Base-by-base conservation (phyloP, 2,113 vertebrate genomes). In the Toxotes jaculatrix region DNA sequence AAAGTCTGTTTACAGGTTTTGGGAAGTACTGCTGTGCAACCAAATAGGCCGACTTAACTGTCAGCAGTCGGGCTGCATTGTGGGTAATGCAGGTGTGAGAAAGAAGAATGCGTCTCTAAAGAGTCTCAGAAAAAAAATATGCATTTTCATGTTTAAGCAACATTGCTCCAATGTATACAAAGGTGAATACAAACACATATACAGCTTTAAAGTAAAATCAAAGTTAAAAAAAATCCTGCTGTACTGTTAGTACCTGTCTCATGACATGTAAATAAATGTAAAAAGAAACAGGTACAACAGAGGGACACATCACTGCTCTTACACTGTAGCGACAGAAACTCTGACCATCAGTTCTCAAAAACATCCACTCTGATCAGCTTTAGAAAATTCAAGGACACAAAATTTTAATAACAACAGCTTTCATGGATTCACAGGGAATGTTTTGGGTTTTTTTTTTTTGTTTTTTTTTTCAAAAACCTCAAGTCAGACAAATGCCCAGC, bases 241-340 rank as follows among this genome's bases (percentile, higher is more conserved):
- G 42, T 59, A 21, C 42, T 76, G 68, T 80, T 82, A 88, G 88
- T 91, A 92, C 89, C 91, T 88, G 64, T 69, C 64, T 78, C 63
- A 31, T 59, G 27, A 80, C 32, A 27, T 55, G 53, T 27, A 34
- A 73, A 56, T 63, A 53, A 62, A 72, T 1, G 70, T 49, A 55
- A 68, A 80, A 67, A 84, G 6, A 63, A 76, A 59, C 76, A 43
- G 74, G 32, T 27, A 73, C 23, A 73, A 85, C 16, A 17, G 16
- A 77, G 0, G 19, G 14, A 62, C 43, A 56, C 42, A 17, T 31
- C 8, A 27, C 13, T 60, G 47, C 23, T 10, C 31, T 51, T 63
- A 57, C 17, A 53, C 5, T 57, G 42, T 11, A 13, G n/a, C 63
- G 43, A 38, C 78, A 74, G 12, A 85, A 66, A 66, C 32, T 49